Percentiles rank a stretch among this genome's conserved stretches.
Evolutionary conservation across 2,113 vertebrate genomes (phyloP).

Genomic region (Nycticorax nycticorax): DNA sequence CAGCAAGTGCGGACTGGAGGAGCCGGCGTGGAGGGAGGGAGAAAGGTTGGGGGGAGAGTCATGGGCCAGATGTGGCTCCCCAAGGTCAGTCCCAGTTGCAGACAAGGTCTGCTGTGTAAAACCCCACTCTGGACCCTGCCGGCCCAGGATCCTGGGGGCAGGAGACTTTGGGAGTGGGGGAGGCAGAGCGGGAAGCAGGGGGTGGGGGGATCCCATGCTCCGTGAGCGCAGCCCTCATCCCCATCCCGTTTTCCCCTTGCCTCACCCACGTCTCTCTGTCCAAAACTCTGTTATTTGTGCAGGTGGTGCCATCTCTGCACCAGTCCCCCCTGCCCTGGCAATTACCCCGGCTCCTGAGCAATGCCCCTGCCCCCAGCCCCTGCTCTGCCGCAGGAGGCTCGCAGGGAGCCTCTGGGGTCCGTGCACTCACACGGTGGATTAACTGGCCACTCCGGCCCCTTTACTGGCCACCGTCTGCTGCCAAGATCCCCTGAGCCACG

Average conservation of each 20-base stretch:
- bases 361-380: neutral
- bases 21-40: neutral
- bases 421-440: neutral
- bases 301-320: neutral
- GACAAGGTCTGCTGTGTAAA: neutral
- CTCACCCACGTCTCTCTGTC: neutral
- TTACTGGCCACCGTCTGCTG: neutral
- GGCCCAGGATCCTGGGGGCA: neutral
- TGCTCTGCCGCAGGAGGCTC: neutral
- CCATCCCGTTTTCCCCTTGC: neutral
- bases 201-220: neutral
- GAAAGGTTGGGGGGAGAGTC: neutral
- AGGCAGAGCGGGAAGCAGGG: neutral
- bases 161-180: neutral
- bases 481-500: neutral
- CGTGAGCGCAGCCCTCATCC: neutral
- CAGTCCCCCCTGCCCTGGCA: neutral
- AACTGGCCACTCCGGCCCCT: neutral
- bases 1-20: neutral
- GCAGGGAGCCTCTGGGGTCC: neutral
- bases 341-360: neutral
- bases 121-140: neutral
- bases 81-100: neutral
- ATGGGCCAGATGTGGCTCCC: rapidly evolving
- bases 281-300: neutral